Conservation (phyloP, 2,797 vertebrate genomes). For the Hemitrygon akajei region DNA sequence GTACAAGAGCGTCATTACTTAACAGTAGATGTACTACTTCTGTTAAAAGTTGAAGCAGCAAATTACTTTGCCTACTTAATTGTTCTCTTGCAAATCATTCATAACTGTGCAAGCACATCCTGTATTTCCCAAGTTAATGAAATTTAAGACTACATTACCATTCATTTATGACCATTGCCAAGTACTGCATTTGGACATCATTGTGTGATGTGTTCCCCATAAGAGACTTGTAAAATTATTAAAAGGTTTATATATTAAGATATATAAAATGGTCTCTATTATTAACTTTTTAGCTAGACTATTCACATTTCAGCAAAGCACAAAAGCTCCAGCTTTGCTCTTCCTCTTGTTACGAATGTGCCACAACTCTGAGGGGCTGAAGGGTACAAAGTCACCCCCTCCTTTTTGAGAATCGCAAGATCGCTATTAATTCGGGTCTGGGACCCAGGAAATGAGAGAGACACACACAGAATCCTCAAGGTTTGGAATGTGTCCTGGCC, state of each 20-base stretch:
- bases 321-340: not conserved
- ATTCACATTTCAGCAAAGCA: not conserved
- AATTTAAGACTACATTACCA: not conserved
- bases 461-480: too few relatives aligned
- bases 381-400: too few relatives aligned
- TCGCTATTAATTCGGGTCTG: too few relatives aligned
- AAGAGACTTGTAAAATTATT: not conserved
- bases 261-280: not conserved
- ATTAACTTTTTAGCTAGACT: not conserved
- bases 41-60: not conserved
- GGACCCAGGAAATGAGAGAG: too few relatives aligned
- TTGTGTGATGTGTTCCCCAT: too few relatives aligned
- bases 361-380: too few relatives aligned
- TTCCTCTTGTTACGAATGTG: too few relatives aligned
- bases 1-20: not conserved
- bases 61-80: not conserved
- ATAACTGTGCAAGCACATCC: not conserved
- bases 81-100: not conserved
- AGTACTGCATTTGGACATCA: not conserved
- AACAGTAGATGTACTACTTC: not conserved
- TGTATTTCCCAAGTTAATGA: not conserved
- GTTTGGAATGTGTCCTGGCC: too few relatives aligned
- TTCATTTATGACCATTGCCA: not conserved
- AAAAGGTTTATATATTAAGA: too few relatives aligned
- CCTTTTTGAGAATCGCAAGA: too few relatives aligned